Evolutionary conservation across 2,888 invertebrate genomes (phyloP).

Genomic region (Oligia fasciuncula): DNA sequence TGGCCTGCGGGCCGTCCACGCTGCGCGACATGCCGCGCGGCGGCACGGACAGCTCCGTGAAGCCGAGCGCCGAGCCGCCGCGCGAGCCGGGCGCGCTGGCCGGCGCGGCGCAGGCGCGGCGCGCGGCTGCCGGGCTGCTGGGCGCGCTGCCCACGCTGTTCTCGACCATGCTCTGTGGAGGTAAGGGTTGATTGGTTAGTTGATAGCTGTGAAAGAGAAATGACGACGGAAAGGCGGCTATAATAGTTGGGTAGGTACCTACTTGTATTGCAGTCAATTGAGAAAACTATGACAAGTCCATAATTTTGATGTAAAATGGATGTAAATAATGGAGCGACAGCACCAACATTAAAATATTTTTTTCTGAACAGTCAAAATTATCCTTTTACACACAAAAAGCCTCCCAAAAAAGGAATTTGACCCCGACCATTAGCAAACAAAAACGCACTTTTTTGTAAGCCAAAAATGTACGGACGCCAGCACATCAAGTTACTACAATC

Average conservation of each 20-base stretch:
- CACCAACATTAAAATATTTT: too few species aligned
- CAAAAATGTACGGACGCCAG: background rate
- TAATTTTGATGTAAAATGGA: too few species aligned
- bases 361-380: too few species aligned
- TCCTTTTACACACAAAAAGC: background rate
- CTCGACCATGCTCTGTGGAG: constrained; percentile 81
- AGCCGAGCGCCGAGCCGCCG: constrained; percentile 86
- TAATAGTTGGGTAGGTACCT: too few species aligned
- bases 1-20: constrained; percentile 86
- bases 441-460: background rate
- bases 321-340: too few species aligned
- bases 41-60: constrained; percentile 77
- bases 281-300: background rate
- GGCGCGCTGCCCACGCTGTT: constrained; percentile 92
- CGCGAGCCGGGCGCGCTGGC: constrained; percentile 79
- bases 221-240: background rate
- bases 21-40: constrained; percentile 89
- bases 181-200: background rate
- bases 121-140: constrained; percentile 81
- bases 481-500: too few species aligned
- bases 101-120: constrained; percentile 62
- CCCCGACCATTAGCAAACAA: background rate
- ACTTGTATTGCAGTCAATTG: too few species aligned
- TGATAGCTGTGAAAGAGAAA: background rate
- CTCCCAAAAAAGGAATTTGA: background rate